Base-by-base conservation (phyloP, 2,797 vertebrate species). In the Simalia tracyae region DNA sequence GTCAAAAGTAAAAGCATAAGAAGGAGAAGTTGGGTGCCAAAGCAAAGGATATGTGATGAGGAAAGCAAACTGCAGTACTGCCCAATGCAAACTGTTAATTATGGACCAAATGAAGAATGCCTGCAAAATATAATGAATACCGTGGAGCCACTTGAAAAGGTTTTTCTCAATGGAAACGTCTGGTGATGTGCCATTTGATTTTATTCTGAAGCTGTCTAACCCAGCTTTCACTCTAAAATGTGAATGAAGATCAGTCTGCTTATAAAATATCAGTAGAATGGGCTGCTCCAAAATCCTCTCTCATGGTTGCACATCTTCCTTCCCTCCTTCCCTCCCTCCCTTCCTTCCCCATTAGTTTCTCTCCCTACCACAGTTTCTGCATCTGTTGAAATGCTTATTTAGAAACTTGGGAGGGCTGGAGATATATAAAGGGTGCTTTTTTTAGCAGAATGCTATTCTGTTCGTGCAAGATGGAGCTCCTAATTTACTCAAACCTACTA, bases 21-120 rank as follows among this genome's bases (percentile, higher is more conserved):
- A 96, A 87, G 15, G 96, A 63, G 56, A 92, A 91, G 94, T 94
- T 93, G 95, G 94, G 76, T 93, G 86, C 90, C 89, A 72, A 63
- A 96, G 94, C 95, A 96, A 97, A 95, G 46, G 57, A 89, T 72
- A 93, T 95, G 95, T 86, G 96, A 94, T 91, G 91, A 95, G 90
- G 86, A 93, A 36, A 88, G 28, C 89, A 56, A 95, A 96, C 59
- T 86, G 92, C 87, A 93, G 63, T 89, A 90, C 88, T 36, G 94
- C 91, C 92, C 26, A 94, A 84, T 36, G 15, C n/a, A 76, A 76
- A 42, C 14, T 4, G 68, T 42, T 15, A 76, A 6, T 17, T 76
- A 76, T 76, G 68, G 68, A 17, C 14, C 15, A 76, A n/a, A 14
- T 76, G 8, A 31, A 36, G 36, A 31, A 36, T 76, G 31, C 68